Base-by-base conservation (phyloP, 2,113 vertebrate species). In the Noturus placidus region DNA sequence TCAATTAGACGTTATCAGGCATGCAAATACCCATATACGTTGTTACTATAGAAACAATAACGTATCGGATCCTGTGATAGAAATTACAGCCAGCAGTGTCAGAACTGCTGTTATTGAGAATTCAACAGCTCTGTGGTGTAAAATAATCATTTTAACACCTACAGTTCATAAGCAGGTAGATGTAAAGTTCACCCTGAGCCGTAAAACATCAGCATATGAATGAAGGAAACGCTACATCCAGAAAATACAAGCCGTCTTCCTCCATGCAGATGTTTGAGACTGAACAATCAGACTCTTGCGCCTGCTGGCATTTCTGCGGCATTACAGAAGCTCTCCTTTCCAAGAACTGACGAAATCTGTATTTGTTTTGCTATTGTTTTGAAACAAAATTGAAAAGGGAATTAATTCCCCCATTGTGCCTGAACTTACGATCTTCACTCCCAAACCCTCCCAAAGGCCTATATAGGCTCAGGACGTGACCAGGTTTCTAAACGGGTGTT, bases 321-420 rank as follows among this genome's bases (percentile, higher is more conserved):
- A 50, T 54, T 63, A 79, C 27, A 54, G 27, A 52, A 65, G 46
- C 46, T 10, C 25, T 30, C 4, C 76, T 79, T 86, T 77, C 85
- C 20, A 13, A 54, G 74, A 63, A 67, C 42, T 35, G 57, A 67
- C 57, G 79, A 2, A 6, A n/a, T 52, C 65, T 79, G 33, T 79
- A 61, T 86, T 86, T 77, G 56, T 78, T 86, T 78, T 65, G 59
- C 46, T 61, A 61, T 6, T 69, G 46, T 81, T 69, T 72, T 38
- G 79, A 57, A 38, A 74, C 42, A 59, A 82, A 82, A 82, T 72
- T 42, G 65, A 87, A 87, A 87, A 87, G 86, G 67, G 67, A 83
- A 87, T 76, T 70, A 74, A 74, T 83, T 76, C 42, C n/a, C 69
- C 42, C 54, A 22, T 74, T 61, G 79, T 14, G 56, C 69, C 20